These are phyloP conservation scores for Alcis repandata DNA, from an alignment of 2,888 invertebrate genomes.

Conservation along the genomic window DNA sequence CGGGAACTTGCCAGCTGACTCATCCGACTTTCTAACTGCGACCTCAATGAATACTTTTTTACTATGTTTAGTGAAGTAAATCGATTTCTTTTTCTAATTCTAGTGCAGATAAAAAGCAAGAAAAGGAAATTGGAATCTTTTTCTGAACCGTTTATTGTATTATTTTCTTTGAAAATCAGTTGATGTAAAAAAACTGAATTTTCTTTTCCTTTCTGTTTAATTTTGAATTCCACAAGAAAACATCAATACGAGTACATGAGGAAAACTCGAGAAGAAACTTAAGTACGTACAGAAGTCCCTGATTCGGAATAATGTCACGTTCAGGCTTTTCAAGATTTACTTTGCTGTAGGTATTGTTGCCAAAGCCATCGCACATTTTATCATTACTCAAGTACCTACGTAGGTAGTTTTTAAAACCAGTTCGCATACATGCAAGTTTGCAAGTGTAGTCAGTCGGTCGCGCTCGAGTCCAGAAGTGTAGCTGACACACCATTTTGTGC, in stretches of 20 bases:
- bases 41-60: slow-evolving; percentile 44
- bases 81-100: slow-evolving; percentile 8
- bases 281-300: neutral
- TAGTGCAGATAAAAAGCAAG: neutral
- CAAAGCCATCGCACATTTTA: slow-evolving; percentile 57
- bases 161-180: neutral
- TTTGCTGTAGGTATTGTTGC: slow-evolving; percentile 47
- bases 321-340: slow-evolving; percentile 9
- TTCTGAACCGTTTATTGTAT: neutral
- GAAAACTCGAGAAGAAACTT: neutral
- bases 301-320: slow-evolving; percentile 14
- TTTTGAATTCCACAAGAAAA: neutral
- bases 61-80: slow-evolving; percentile 39
- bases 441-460: slow-evolving; percentile 45
- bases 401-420: slow-evolving; percentile 58
- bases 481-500: slow-evolving; percentile 78
- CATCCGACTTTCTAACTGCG: slow-evolving; percentile 55
- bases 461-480: slow-evolving; percentile 61
- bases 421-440: slow-evolving; percentile 32
- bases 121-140: neutral
- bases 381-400: slow-evolving; percentile 60
- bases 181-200: neutral
- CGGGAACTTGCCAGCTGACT: slow-evolving; percentile 68
- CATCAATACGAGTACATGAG: neutral
- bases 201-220: neutral